phyloP scores from a whole-genome alignment of 1,140 invertebrate genomes.

The Adoxophyes honmai region DNA sequence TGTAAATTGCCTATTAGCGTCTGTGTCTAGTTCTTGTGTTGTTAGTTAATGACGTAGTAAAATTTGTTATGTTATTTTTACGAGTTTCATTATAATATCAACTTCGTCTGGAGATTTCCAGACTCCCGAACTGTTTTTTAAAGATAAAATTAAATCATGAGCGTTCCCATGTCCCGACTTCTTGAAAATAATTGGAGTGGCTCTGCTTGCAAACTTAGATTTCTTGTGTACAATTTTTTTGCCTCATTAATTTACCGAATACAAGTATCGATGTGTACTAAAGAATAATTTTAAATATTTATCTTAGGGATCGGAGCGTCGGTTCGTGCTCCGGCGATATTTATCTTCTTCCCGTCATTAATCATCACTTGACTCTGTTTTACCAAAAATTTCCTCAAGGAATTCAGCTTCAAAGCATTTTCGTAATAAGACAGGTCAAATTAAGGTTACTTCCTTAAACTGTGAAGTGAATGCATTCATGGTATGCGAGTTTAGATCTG shows the following conservation, averaged over 20 bases:
- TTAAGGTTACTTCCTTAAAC: constrained; percentile 4
- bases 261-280: too few relatives aligned
- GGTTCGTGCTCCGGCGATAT: not conserved
- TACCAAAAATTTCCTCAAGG: not conserved
- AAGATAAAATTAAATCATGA: too few relatives aligned
- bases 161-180: constrained; percentile 20
- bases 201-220: constrained; percentile 13
- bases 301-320: not conserved
- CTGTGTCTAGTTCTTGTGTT: too few relatives aligned
- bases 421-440: constrained; percentile 14
- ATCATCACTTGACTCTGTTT: not conserved
- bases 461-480: constrained; percentile 4
- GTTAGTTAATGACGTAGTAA: too few relatives aligned
- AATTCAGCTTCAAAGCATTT: not conserved
- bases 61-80: too few relatives aligned
- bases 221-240: too few relatives aligned
- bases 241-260: not conserved
- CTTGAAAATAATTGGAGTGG: constrained; percentile 53
- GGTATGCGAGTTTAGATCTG: not conserved
- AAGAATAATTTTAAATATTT: not conserved
- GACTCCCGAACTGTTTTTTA: too few relatives aligned
- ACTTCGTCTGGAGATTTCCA: too few relatives aligned
- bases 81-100: too few relatives aligned
- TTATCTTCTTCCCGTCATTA: constrained; percentile 1
- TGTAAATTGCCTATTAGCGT: too few relatives aligned